A percentile compares a stretch with the other conserved stretches of the same genome.
Conservation (phyloP, 2,113 vertebrate genomes). For the Thamnophis sirtalis region DNA sequence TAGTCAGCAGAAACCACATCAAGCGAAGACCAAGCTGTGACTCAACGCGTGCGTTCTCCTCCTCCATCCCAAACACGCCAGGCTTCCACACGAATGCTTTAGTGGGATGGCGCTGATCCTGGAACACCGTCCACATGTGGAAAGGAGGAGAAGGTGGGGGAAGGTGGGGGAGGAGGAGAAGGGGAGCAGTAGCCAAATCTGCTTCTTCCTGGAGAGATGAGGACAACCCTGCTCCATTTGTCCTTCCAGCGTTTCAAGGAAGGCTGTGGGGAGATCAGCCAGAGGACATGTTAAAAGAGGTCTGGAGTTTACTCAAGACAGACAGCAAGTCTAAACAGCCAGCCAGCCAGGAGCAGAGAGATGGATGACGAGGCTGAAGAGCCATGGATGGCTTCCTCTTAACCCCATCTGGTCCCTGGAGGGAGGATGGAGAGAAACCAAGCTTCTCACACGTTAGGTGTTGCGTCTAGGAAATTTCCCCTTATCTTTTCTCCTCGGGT, state of each 20-base stretch:
- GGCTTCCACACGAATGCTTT: not conserved
- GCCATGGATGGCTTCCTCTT: not conserved
- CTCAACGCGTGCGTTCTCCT: not conserved
- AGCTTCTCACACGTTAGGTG: not conserved
- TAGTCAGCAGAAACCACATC: not conserved
- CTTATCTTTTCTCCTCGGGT: not conserved
- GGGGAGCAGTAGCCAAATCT: not conserved
- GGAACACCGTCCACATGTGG: not conserved
- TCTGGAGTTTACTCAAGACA: slow-evolving; percentile 48
- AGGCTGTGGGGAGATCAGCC: slow-evolving; percentile 54
- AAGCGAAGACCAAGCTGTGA: not conserved
- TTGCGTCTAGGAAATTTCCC: not conserved
- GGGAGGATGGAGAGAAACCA: not conserved
- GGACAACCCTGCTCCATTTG: slow-evolving; percentile 8
- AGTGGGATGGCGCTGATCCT: not conserved
- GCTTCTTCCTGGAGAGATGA: no score
- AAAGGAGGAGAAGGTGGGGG: no score
- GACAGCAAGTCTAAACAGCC: slow-evolving; percentile 63
- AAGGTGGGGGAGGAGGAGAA: not conserved
- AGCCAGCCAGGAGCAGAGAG: not conserved
- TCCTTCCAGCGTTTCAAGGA: not conserved
- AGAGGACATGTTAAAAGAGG: slow-evolving; percentile 26
- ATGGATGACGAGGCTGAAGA: not conserved
- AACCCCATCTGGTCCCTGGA: not conserved
- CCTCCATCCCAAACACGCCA: not conserved